Base-by-base conservation (phyloP, 1,140 invertebrate genomes). In the Rhagoletis zephyria region DNA sequence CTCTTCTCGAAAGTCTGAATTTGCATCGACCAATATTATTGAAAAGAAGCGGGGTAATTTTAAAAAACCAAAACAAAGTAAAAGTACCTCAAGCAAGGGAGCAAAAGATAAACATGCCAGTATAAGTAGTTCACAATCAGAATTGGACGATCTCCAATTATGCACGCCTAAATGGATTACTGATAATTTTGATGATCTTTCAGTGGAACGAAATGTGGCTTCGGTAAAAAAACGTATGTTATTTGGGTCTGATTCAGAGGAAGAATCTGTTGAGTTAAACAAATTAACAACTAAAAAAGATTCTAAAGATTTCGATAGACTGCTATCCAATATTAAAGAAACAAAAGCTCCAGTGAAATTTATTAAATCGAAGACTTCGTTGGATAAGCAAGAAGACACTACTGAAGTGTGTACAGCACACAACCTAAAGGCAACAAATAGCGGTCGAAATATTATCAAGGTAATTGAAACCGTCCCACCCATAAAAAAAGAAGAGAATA, bases 111-210 rank as follows among this genome's bases (percentile, higher is more conserved):
- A 48, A 64, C 56, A 45, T 14, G 48, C 85, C 10, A 81, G 59
- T 9, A 56, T 74, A 40, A 45, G 10, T 16, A 87, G 63, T 59
- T 42, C 86, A 40, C 60, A 42, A 30, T 65, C 86, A 4, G 85
- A 87, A 67, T 16, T 45, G 0, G 88, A 88, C 3, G 88, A 87
- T 63, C 19, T 74, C 4, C 30, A 77, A 30, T 86, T 88, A 67
- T 88, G 87, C 48, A 88, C 87, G 64, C 87, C 87, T 7, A 85
- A 86, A 64, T 59, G 81, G 56, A 88, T 88, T 51, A 42, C 51
- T 19, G 85, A 88, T 48, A 85, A 86, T 30, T 48, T 88, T 10
- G 56, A 88, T 61, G 10, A 9, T 3, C 64, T 74, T 74, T 56
- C 81, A n/a, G 40, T 85, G 4, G 16, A 40, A 61, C 85, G 60